Base-by-base conservation (phyloP, 92 coral and sea anemone species). In the Nematostella vectensis region DNA sequence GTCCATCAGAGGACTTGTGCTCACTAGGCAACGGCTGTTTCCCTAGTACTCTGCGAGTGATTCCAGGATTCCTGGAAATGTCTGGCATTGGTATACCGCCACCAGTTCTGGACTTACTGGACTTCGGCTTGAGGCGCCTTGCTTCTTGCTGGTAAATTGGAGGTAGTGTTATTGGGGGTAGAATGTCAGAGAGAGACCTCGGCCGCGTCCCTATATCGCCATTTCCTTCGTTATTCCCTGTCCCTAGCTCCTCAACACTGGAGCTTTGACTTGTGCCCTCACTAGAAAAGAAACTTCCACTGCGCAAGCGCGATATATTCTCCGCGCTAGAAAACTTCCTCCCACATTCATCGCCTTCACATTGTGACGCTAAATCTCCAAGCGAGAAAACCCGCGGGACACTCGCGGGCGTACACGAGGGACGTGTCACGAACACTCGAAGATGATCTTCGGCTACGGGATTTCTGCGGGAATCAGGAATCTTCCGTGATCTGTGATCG, bases 351-450 rank as follows among this genome's bases (percentile, higher is more conserved):
- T 39, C 12, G 13, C 36, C 60, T 27, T 3, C 13, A 2, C 23
- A 26, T 4, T 55, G 30, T 2, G 19, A 19, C 16, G 0, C 3
- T 21, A 42, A 31, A 25, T 65, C 50, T 31, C 54, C 71, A 17
- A 23, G 19, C 53, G 61, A 53, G 62, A 11, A 45, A 37, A 25
- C 61, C 39, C 54, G 71, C 36, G 71, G 54, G 72, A 66, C 44
- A 30, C 25, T 24, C 4, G 27, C 31, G 26, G 27, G 27, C 6
- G 21, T 3, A 4, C 52, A 22, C 8, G 42, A 8, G 9, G 42
- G 42, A 15, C 9, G 8, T 15, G 42, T 8, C 42, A 36, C 42
- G 15, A 15, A 8, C 9, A 36, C 9, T 8, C 42, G 42, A 8
- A 36, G 9, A 36, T 36, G 42, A 8, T 8, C 8, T 15, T 36